A percentile compares a stretch with the other conserved stretches of the same genome.
Evolutionary conservation across 2,797 vertebrate species (phyloP).

Genomic region (Chelmon rostratus): DNA sequence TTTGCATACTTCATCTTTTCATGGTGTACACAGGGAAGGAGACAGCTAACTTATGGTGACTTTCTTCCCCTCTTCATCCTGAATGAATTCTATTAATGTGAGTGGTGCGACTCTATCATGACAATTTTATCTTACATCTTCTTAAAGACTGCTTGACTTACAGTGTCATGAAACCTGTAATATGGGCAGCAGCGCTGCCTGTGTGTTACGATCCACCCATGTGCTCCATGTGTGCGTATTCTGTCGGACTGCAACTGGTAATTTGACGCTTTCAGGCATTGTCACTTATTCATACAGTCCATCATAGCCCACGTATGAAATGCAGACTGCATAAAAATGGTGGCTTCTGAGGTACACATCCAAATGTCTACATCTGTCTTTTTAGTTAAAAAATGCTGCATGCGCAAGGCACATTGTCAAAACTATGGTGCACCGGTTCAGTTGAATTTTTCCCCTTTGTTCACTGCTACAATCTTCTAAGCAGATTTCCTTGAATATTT

Average conservation of each 20-base stretch:
- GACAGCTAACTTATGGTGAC: conserved; percentile 61
- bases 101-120: conserved; percentile 44
- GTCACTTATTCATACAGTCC: conserved; percentile 32
- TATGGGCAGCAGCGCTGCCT: conserved; percentile 20
- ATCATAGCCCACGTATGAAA: conserved; percentile 30
- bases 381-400: conserved; percentile 32
- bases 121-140: conserved; percentile 45
- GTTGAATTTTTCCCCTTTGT: conserved; percentile 58
- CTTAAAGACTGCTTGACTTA: conserved; percentile 25
- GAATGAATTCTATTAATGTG: conserved; percentile 59
- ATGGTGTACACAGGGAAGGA: conserved; percentile 61
- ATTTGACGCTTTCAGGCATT: conserved; percentile 40
- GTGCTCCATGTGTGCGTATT: conserved; percentile 23
- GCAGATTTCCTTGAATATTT: conserved; percentile 75
- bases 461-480: conserved; percentile 39
- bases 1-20: conserved; percentile 93
- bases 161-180: conserved; percentile 30
- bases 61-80: conserved; percentile 37
- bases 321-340: conserved; percentile 11
- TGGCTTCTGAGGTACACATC: conserved; percentile 32
- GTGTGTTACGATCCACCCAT: conserved; percentile 14
- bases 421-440: conserved; percentile 20
- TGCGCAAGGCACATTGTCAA: conserved; percentile 30
- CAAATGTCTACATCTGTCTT: conserved; percentile 43
- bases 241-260: conserved; percentile 18